Base-by-base conservation (phyloP, 2,113 vertebrate genomes). In the Microtus richardsoni region DNA sequence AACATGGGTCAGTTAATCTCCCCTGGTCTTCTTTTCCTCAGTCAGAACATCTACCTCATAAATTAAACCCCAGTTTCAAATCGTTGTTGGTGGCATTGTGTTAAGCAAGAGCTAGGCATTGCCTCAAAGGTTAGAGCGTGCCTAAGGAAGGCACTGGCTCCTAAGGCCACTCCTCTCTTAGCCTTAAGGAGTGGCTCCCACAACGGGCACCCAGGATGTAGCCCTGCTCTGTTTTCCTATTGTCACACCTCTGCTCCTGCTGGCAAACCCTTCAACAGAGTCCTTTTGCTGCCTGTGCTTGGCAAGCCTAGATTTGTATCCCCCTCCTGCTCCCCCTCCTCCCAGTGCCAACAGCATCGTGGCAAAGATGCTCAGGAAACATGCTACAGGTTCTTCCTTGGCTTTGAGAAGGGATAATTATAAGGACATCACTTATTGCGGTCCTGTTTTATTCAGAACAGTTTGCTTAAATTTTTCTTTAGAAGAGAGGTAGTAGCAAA, bases 341-440 rank as follows among this genome's bases (percentile, higher is more conserved):
- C 49, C 28, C 44, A 73, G 7, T 44, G 36, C 47, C 64, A 91
- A 54, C 75, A 82, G 62, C 30, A 90, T 44, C 68, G 10, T 22
- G 66, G 77, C 44, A 87, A 88, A 80, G 33, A 93, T 26, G 66
- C 28, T 52, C 47, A 82, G 64, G 71, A 95, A 93, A 77, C 41
- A 64, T 24, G 1, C 52, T 36, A 41, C 88, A 58, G 62, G 22
- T 52, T 89, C 60, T 73, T 84, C 54, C 54, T 68, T 79, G 52
- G 41, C 91, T 86, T 92, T 94, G 39, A 60, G 22, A 19, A 7
- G 4, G 68, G 33, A n/a, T 21, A 80, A 47, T 58, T 36, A 90
- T 28, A 95, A 26, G 90, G 68, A 71, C 17, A 10, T 75, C 84
- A 91, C 93, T 85, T 82, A 39, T 9, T n/a, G 66, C 49, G 89